A percentile compares a stretch with the other conserved stretches of the same genome.
Conservation (phyloP, 2,797 vertebrate genomes). For the Sebastes goodei region DNA sequence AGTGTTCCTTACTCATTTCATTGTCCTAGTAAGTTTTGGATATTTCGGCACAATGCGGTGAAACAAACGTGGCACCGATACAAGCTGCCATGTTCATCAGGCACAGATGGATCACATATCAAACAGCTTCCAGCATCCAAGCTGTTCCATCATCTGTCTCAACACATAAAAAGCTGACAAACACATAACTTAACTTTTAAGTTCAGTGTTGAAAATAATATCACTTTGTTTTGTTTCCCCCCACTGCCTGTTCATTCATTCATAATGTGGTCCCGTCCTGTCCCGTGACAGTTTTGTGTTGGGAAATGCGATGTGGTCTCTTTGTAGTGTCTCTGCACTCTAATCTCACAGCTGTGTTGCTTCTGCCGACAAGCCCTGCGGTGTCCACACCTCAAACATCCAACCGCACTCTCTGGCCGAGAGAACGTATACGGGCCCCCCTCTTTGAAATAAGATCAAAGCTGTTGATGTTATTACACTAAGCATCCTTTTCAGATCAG, state of each 20-base stretch:
- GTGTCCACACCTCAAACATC: constrained; percentile 71
- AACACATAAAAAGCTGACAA: background rate
- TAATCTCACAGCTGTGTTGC: constrained; percentile 73
- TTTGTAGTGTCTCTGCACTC: constrained; percentile 65
- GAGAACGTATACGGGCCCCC: constrained; percentile 42
- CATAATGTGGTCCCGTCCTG: background rate
- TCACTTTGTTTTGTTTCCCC: constrained; percentile 36
- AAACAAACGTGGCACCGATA: background rate
- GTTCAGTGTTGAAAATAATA: background rate
- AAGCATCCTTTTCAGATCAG: constrained; percentile 45
- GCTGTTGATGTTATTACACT: constrained; percentile 54
- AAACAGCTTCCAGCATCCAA: background rate
- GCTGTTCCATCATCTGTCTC: background rate
- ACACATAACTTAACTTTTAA: background rate
- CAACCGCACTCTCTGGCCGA: constrained; percentile 50
- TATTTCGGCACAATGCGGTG: background rate
- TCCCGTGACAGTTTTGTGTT: constrained; percentile 43
- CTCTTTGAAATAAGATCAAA: constrained; percentile 74
- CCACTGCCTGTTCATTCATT: background rate
- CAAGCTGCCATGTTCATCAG: constrained; percentile 4
- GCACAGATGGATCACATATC: background rate
- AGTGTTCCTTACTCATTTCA: background rate
- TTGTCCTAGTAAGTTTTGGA: background rate
- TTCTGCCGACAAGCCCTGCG: constrained; percentile 65
- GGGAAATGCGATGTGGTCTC: constrained; percentile 63